These are phyloP conservation scores for Apotomis betuletana DNA, from an alignment of 2,888 invertebrate species.

Conservation along the genomic window DNA sequence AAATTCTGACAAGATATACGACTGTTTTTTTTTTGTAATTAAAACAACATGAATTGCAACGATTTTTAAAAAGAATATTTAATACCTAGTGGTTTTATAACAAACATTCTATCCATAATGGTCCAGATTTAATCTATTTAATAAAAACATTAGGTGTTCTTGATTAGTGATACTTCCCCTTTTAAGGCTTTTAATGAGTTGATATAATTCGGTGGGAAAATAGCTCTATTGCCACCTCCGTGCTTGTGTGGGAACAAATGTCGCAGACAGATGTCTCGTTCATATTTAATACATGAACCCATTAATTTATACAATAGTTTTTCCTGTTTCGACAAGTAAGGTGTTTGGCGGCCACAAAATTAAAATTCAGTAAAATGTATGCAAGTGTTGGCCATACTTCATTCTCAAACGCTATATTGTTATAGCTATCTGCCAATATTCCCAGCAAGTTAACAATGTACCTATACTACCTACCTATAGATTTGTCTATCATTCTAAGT, in stretches of 20 bases:
- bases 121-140: conserved; percentile 13
- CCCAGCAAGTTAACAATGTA: too few relatives aligned
- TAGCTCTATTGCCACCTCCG: conserved; percentile 29
- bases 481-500: too few relatives aligned
- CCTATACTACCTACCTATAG: too few relatives aligned
- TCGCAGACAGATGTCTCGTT: conserved; percentile 21
- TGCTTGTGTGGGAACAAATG: conserved; percentile 24
- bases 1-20: too few relatives aligned
- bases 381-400: too few relatives aligned
- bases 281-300: conserved; percentile 24
- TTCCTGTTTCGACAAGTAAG: conserved; percentile 14
- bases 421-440: too few relatives aligned
- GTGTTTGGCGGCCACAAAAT: not conserved
- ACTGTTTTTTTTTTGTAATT: too few relatives aligned
- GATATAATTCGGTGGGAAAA: conserved; percentile 29
- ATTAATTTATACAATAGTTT: not conserved
- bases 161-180: conserved; percentile 15
- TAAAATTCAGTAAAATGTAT: not conserved
- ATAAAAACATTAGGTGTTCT: conserved; percentile 29
- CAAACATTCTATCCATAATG: not conserved
- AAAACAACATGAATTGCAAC: too few relatives aligned
- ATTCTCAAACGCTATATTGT: too few relatives aligned
- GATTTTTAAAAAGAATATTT: too few relatives aligned
- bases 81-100: too few relatives aligned
- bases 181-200: conserved; percentile 17